Evolutionary conservation across 2,113 vertebrate species (phyloP), one percentile per base, ranked within the genome.

Genomic region (Rhipidura dahli): DNA sequence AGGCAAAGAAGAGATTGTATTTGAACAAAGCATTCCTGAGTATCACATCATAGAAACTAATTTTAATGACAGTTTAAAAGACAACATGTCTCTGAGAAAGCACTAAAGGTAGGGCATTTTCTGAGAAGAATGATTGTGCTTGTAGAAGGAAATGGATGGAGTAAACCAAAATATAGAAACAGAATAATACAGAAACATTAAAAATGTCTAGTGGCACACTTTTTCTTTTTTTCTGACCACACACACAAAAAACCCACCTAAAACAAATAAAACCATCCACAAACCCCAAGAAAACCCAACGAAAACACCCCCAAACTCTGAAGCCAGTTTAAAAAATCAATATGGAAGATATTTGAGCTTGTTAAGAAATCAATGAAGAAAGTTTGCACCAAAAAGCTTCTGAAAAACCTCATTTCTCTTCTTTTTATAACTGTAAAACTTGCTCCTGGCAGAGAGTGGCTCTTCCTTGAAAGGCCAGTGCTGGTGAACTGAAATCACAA

Each of bases 231-330:
- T 60, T 56, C 39, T 75, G 51, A 65, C 69, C 23, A 27, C 7
- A 16, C 27, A 13, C 17, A 45, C 60, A 10, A 30, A 60, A 49
- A 73, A 3, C 0, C 2, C 5, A 31, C 9, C 11, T 23, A 24
- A 86, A 79, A 5, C 4, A 69, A 77, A 45, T 18, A 16, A 63
- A 81, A n/a, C 2, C 22, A 10, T 17, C 17, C 7, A 6, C 8
- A 27, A 21, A 0, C 6, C 14, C 7, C 14, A 45, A 44, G 54
- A 47, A 15, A 4, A 2, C 5, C 1, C 27, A 19, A 16, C 3
- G 21, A 68, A 73, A 59, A 2, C 3, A 2, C 37, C 20, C 4
- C 27, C 9, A 19, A 49, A 10, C 4, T 35, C 11, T 50, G n/a
- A 33, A 80, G n/a, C 7, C 4, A 83, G 3, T 54, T 22, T 1